Conservation (phyloP, 23 tunicate genomes). For the Styela plicata region DNA sequence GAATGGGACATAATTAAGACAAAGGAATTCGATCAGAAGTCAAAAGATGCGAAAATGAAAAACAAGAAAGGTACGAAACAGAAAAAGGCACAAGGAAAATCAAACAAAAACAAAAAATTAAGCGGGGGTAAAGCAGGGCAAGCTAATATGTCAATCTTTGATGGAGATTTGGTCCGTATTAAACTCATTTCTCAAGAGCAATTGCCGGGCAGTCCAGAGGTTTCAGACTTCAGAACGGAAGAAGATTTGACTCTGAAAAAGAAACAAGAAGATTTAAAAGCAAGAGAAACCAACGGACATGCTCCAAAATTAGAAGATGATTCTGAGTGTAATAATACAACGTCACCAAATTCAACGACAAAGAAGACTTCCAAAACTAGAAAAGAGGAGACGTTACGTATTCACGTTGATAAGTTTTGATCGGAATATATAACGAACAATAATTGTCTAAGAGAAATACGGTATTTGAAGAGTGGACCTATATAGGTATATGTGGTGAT, state of each 20-base stretch:
- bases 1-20: conserved; percentile 22
- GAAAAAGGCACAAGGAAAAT: conserved; percentile 13
- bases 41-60: neutral
- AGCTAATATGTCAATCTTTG: neutral
- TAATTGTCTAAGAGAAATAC: too few species aligned
- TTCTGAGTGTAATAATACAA: too few species aligned
- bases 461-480: too few species aligned
- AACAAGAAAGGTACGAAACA: conserved; percentile 18
- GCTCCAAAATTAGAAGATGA: neutral
- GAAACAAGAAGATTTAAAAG: neutral
- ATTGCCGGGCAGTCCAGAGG: conserved; percentile 1
- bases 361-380: conserved; percentile 8
- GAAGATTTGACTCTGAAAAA: neutral
- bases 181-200: conserved; percentile 3
- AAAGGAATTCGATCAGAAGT: neutral
- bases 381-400: conserved; percentile 25
- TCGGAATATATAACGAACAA: too few species aligned
- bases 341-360: neutral
- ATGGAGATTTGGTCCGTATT: conserved; percentile 19
- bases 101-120: neutral
- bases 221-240: conserved; percentile 9
- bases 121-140: neutral
- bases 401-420: conserved; percentile 29
- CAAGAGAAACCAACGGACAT: neutral
- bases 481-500: too few species aligned